Evolutionary conservation across 2,797 vertebrate genomes (phyloP), one percentile per base, ranked within the genome.

Genomic region (Chaunax sp.): DNA sequence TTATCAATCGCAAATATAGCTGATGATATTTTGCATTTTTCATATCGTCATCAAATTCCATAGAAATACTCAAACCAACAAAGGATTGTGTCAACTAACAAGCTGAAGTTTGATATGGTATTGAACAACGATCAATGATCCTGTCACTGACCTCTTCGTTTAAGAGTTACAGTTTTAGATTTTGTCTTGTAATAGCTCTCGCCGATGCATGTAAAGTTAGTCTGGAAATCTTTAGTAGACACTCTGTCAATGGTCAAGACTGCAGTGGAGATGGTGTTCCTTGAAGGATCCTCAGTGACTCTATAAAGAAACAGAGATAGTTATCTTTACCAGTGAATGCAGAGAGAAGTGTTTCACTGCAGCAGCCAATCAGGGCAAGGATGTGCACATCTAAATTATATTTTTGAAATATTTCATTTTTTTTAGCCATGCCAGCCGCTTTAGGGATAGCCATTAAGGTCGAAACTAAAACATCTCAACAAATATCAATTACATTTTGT

Each of bases 241-340:
- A 95, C 79, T 47, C 76, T 73, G 6, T 43, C 23, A 22, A 95
- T 93, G 59, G 62, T 81, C 72, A 95, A 78, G 30, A 44, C 53
- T 0, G 80, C 41, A 26, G 85, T 91, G 65, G 12, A 13, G 7
- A 82, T 63, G 28, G 69, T 83, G 0, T 2, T 3, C 3, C 19
- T 12, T 5, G 26, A 52, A 6, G 0, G 16, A 2, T 28, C 19
- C 2, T 30, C 18, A 2, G 11, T 33, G 30, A 35, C 18, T 9
- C 19, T 20, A 45, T 2, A 23, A 59, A 56, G 23, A 15, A 45
- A 22, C 49, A 2, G 6, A 63, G 8, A 45, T 30, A 2, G 9
- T 12, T 4, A 19, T 28, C 0, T 8, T 8, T 23, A 16, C 8
- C 23, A 14, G 3, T 37, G 35, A 38, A 38, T 7, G 25, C 26